These are phyloP conservation scores for Rhyacophila evoluta DNA, from an alignment of 2,888 invertebrate genomes.

Conservation along the genomic window DNA sequence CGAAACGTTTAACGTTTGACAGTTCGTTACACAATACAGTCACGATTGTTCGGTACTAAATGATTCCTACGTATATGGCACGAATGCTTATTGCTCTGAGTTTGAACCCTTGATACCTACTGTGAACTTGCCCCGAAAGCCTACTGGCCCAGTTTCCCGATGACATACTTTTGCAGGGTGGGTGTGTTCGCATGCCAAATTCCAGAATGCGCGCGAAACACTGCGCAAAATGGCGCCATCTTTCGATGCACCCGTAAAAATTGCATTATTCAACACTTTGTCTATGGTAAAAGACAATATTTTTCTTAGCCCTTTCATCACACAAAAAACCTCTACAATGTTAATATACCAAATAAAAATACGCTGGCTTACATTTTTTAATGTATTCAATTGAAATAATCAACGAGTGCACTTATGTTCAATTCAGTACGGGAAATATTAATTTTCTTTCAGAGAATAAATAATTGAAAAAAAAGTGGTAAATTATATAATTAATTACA, in stretches of 20 bases:
- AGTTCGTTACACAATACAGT: background rate
- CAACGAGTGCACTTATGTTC: too few relatives aligned
- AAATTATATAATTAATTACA: too few relatives aligned
- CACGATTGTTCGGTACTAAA: background rate
- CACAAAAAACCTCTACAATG: too few relatives aligned
- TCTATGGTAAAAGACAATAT: too few relatives aligned
- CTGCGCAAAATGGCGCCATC: background rate
- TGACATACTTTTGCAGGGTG: slow-evolving; percentile 4
- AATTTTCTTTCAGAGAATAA: too few relatives aligned
- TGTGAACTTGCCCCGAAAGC: slow-evolving; percentile 7
- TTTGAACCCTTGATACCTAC: background rate
- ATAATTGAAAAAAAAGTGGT: too few relatives aligned
- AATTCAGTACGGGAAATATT: too few relatives aligned
- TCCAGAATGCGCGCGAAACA: slow-evolving; percentile 2
- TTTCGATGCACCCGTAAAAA: background rate
- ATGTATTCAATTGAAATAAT: too few relatives aligned
- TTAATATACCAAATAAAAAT: too few relatives aligned
- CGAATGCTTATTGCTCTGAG: background rate
- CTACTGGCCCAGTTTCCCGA: background rate
- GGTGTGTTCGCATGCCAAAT: background rate
- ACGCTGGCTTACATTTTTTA: too few relatives aligned
- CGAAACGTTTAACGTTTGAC: background rate
- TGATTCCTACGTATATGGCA: background rate
- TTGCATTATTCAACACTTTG: too few relatives aligned
- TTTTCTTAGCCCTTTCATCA: too few relatives aligned